Base-by-base conservation (phyloP, 1,140 invertebrate genomes). In the Scaptomyza montana region DNA sequence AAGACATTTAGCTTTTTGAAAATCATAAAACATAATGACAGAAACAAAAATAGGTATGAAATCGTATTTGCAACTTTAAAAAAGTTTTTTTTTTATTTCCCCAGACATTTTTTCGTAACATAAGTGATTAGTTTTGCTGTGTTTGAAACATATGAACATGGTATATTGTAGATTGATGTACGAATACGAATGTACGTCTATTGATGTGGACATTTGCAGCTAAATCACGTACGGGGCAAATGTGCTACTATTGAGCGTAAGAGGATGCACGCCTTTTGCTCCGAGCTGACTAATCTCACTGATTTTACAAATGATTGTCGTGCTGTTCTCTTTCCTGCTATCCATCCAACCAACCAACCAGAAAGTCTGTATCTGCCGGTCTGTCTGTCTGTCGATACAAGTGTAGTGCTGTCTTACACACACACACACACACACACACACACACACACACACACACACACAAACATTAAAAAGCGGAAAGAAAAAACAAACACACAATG, bases 161-260 rank as follows among this genome's bases (percentile, higher is more conserved):
- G 30, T 33, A 54, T 46, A 13, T 21, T 46, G 64, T 39, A 7
- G 7, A 36, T 8, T 36, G 33, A 36, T 36, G 7, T 36, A 36
- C 7, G 33, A 30, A 41, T 53, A 6, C 30, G 30, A 33, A 9
- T 45, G 7, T 45, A 13, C 33, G 21, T 54, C 21, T 56, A 43
- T 33, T 2, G 2, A 36, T 36, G 8, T 84, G 63, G 70, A 82
- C 78, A 87, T 87, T 87, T 87, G 82, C 82, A 87, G 78, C 84
- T 87, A 79, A 87, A 87, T 87, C 82, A 87, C 82, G 82, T 87
- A 87, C 72, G 70, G 67, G 65, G 43, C 76, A 87, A 87, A 87
- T 87, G 82, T 87, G 82, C 82, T 89, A 87, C 82, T 87, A 87
- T 87, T 87, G 82, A 87, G 82, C 72, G 68, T 75, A 63, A 70